Evolutionary conservation across 2,797 vertebrate species (phyloP).

Genomic region (Oceanodroma leucorhoa): DNA sequence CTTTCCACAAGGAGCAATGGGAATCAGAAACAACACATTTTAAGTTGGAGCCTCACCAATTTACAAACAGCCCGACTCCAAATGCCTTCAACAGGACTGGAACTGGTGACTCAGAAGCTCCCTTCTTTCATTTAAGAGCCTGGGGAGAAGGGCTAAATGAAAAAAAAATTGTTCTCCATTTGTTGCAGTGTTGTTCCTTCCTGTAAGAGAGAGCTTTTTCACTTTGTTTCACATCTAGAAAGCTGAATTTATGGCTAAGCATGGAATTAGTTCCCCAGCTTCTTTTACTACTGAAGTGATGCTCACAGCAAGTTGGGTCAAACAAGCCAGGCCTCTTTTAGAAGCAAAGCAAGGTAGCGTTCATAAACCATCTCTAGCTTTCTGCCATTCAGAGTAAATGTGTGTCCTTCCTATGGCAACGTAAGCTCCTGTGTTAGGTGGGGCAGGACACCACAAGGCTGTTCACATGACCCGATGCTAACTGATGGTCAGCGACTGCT

Average conservation of each 20-base stretch:
- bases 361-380: neutral
- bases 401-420: neutral
- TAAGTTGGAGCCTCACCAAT: neutral
- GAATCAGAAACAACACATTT: neutral
- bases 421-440: neutral
- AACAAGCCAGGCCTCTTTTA: neutral
- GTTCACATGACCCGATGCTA: neutral
- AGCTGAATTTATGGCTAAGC: neutral
- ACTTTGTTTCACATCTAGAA: neutral
- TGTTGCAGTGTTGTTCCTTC: neutral
- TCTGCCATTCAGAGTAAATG: neutral
- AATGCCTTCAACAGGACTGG: neutral
- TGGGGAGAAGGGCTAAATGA: neutral
- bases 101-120: neutral
- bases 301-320: neutral
- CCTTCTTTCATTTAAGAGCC: neutral
- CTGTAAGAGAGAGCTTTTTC: neutral
- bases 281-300: neutral
- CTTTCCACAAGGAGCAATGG: neutral
- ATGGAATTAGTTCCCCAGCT: neutral
- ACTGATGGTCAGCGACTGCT: neutral
- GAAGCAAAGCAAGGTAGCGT: neutral
- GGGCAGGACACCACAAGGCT: neutral
- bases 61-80: neutral
- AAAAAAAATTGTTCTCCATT: neutral